These are phyloP conservation scores for Galemys pyrenaicus DNA, from an alignment of 2,113 vertebrate species.

Conservation along the genomic window DNA sequence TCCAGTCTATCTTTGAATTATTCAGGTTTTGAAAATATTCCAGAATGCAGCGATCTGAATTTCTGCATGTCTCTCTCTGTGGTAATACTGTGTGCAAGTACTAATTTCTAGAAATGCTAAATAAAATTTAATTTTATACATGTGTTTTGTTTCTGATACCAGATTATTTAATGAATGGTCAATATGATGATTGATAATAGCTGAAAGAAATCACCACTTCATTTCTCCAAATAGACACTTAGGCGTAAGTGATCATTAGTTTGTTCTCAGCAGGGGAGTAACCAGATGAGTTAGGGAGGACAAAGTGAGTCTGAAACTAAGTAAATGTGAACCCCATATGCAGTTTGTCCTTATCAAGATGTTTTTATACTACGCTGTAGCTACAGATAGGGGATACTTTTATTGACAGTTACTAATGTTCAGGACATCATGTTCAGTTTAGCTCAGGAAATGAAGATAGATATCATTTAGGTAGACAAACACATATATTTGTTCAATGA, in stretches of 20 bases:
- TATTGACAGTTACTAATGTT: too few species aligned
- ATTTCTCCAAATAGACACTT: neutral
- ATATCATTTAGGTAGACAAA: neutral
- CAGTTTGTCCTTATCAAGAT: neutral
- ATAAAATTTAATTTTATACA: neutral
- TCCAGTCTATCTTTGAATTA: neutral
- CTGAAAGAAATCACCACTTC: neutral
- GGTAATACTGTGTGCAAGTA: neutral
- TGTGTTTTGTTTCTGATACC: neutral
- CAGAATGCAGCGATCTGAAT: neutral
- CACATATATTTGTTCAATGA: neutral
- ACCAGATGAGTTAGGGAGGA: neutral
- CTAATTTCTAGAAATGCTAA: neutral
- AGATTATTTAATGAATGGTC: neutral
- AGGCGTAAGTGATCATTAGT: neutral
- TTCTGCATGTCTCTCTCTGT: neutral
- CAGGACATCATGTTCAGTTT: neutral
- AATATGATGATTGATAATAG: neutral
- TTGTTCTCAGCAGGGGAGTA: neutral
- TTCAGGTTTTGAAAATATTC: conserved; percentile 3
- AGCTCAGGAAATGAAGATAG: neutral
- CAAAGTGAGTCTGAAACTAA: neutral
- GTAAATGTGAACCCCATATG: neutral
- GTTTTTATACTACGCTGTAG: neutral
- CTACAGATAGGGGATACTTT: neutral